Percentiles rank a stretch among this genome's conserved stretches.
Conservation (phyloP, 35 echinoderm and acorn worm genomes). For the Apostichopus californicus region DNA sequence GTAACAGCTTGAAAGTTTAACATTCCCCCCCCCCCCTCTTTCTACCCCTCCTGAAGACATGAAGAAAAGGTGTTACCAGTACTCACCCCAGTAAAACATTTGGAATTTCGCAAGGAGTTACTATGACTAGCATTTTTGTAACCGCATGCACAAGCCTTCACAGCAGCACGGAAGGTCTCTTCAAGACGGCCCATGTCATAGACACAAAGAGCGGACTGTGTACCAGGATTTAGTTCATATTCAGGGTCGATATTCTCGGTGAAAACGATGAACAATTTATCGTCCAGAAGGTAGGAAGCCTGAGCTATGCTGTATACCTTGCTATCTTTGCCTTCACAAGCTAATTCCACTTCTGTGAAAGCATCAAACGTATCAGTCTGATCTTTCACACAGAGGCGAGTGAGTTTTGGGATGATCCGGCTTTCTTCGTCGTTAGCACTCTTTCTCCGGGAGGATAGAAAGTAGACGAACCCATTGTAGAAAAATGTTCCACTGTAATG, state of each 20-base stretch:
- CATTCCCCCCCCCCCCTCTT: too few relatives aligned
- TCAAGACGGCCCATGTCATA: constrained; percentile 24
- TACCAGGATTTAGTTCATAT: constrained; percentile 16
- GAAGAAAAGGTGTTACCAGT: too few relatives aligned
- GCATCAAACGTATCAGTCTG: neutral
- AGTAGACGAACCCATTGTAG: constrained; percentile 24
- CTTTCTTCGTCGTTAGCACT: neutral
- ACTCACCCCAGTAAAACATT: too few relatives aligned
- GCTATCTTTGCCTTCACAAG: neutral
- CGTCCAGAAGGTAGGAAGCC: neutral
- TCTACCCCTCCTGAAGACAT: too few relatives aligned
- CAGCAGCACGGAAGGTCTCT: neutral
- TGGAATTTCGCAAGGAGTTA: neutral
- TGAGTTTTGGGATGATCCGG: neutral
- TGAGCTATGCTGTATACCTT: neutral
- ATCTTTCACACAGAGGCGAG: neutral
- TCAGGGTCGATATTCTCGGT: neutral
- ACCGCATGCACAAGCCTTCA: neutral
- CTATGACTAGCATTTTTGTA: neutral
- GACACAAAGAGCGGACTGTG: constrained; percentile 37
- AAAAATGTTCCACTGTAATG: neutral
- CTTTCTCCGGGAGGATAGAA: neutral
- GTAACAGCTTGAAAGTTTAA: too few relatives aligned
- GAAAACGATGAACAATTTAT: constrained; percentile 22
- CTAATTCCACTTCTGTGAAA: constrained; percentile 13